Percentiles rank a stretch among this genome's conserved stretches.
phyloP scores from a whole-genome alignment of 2,888 invertebrate genomes.

The Beris chalybata region DNA sequence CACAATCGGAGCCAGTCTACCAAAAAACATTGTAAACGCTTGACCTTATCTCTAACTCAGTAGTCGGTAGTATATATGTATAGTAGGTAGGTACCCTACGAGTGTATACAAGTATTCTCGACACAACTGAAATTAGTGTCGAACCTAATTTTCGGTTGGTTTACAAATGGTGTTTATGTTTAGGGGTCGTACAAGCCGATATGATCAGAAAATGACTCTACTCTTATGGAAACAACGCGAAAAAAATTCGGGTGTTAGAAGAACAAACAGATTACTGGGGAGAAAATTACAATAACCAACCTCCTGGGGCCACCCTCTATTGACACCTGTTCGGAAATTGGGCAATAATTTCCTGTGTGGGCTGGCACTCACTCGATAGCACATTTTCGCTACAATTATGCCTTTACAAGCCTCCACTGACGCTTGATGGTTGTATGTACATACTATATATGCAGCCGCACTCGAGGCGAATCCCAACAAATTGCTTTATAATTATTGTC shows the following conservation, averaged over 20 bases:
- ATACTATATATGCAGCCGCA: too few relatives aligned
- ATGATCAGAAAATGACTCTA: conserved; percentile 11
- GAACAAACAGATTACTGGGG: conserved; percentile 29
- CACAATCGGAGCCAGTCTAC: too few relatives aligned
- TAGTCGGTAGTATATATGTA: too few relatives aligned
- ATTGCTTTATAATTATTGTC: conserved; percentile 30
- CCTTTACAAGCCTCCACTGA: background rate
- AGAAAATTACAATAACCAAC: conserved; percentile 16
- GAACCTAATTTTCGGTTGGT: conserved; percentile 27
- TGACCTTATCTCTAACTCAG: too few relatives aligned
- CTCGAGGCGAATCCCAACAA: conserved; percentile 13
- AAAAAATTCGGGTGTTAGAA: conserved; percentile 27
- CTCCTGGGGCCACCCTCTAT: conserved; percentile 2
- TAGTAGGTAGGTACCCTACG: too few relatives aligned
- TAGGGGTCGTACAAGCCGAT: conserved; percentile 11
- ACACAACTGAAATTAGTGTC: conserved; percentile 26
- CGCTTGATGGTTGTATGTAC: background rate
- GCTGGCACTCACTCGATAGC: conserved; percentile 8
- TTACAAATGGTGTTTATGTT: conserved; percentile 30
- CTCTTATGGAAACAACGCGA: conserved; percentile 12
- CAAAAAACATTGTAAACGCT: too few relatives aligned
- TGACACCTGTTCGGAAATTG: conserved; percentile 21
- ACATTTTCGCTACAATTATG: conserved; percentile 15
- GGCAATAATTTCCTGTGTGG: conserved; percentile 9
- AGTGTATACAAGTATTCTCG: background rate